Conservation (phyloP, 1,140 invertebrate genomes). For the Papilio dardanus region DNA sequence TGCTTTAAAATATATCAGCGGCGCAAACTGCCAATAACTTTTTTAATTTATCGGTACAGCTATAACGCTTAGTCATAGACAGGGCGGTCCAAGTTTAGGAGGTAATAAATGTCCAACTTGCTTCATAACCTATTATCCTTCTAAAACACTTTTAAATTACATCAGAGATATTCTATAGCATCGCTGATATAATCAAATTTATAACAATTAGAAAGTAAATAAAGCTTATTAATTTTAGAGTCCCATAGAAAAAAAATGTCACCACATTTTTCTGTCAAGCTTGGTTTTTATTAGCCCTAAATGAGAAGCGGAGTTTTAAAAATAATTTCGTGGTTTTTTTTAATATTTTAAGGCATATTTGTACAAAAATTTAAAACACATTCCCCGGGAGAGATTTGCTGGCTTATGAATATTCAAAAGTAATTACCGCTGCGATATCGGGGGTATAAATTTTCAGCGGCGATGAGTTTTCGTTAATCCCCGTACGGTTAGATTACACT, state of each 20-base stretch:
- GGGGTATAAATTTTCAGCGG: slow-evolving; percentile 28
- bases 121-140: not conserved
- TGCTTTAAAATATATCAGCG: not conserved
- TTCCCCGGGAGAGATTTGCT: slow-evolving; percentile 11
- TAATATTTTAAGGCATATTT: slow-evolving; percentile 14
- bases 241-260: not conserved
- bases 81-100: slow-evolving; percentile 2
- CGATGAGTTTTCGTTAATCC: slow-evolving; percentile 34
- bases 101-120: slow-evolving; percentile 19
- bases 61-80: slow-evolving; percentile 25
- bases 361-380: slow-evolving; percentile 30
- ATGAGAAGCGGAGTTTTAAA: not conserved
- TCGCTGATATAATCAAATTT: not conserved
- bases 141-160: not conserved
- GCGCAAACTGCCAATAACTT: slow-evolving; percentile 26
- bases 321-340: not conserved
- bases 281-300: not conserved
- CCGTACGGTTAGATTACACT: slow-evolving; percentile 24
- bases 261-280: not conserved
- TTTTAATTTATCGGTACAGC: slow-evolving; percentile 30
- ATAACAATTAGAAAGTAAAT: too few relatives aligned
- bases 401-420: slow-evolving; percentile 31
- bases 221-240: not conserved
- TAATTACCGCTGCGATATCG: slow-evolving; percentile 35
- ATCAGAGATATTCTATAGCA: not conserved